A percentile compares a stretch with the other conserved stretches of the same genome.
Evolutionary conservation across 2,888 invertebrate genomes (phyloP).

Genomic region (Andrena fulva): DNA sequence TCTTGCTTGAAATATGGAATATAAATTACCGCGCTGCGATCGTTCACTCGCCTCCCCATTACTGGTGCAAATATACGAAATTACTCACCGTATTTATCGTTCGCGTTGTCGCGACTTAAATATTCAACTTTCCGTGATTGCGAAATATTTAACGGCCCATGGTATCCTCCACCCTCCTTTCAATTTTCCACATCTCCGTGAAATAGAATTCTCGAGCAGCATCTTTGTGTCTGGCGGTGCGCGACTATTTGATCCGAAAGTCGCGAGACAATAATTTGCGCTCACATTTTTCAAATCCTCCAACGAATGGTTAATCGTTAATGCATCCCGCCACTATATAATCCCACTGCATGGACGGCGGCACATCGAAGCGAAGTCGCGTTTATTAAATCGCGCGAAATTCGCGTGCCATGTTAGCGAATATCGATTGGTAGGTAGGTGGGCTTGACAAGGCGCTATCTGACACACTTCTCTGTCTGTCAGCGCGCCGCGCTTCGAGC

Average conservation of each 20-base stretch:
- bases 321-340: neutral
- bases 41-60: conserved; percentile 1
- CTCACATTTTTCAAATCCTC: neutral
- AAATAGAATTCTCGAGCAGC: neutral
- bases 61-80: conserved; percentile 11
- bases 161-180: neutral
- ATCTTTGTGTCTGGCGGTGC: neutral
- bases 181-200: neutral
- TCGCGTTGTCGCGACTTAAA: conserved; percentile 1
- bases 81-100: conserved; percentile 11
- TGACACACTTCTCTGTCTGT: conserved; percentile 49
- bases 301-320: conserved; percentile 16
- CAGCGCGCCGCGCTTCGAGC: conserved; percentile 54
- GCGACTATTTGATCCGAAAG: neutral
- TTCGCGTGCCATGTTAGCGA: conserved; percentile 49
- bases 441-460: conserved; percentile 64
- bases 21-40: conserved; percentile 17
- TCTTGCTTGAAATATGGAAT: neutral
- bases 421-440: conserved; percentile 75
- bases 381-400: conserved; percentile 49
- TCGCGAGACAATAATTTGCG: neutral
- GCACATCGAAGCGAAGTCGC: conserved; percentile 12
- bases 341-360: neutral
- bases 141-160: neutral
- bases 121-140: neutral